Percentiles rank a stretch among this genome's conserved stretches.
Conservation (phyloP, 2,888 invertebrate genomes). For the Sminthurinus aureus region DNA sequence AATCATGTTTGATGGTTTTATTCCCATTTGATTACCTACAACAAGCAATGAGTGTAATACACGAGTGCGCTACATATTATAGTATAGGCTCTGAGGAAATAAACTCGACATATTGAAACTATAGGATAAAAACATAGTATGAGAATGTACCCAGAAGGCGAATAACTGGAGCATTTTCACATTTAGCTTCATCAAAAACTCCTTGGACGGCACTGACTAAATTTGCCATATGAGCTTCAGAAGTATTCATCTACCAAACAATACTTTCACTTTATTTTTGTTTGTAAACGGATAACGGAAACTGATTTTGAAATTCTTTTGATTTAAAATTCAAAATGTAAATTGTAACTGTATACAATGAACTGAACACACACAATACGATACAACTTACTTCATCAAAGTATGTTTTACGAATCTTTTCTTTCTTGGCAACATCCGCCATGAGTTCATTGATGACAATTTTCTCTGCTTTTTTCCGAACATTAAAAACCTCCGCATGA, state of each 20-base stretch:
- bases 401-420: neutral
- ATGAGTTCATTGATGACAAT: conserved; percentile 2
- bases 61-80: no score
- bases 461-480: conserved; percentile 27
- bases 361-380: no score
- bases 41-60: no score
- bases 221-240: conserved; percentile 26
- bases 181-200: conserved; percentile 34
- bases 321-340: no score
- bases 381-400: neutral
- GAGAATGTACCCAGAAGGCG: conserved; percentile 28
- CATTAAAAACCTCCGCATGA: conserved; percentile 28
- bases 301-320: no score
- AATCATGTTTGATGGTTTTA: conserved; percentile 24
- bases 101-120: neutral
- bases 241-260: conserved; percentile 20
- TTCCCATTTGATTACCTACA: conserved; percentile 31
- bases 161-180: conserved; percentile 31
- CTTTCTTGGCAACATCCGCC: conserved; percentile 17
- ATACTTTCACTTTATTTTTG: neutral
- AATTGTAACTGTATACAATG: no score
- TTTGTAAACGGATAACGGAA: neutral
- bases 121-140: no score
- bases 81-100: neutral
- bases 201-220: conserved; percentile 18